Conservation (phyloP, 2,113 vertebrate genomes). For the Natator depressus region DNA sequence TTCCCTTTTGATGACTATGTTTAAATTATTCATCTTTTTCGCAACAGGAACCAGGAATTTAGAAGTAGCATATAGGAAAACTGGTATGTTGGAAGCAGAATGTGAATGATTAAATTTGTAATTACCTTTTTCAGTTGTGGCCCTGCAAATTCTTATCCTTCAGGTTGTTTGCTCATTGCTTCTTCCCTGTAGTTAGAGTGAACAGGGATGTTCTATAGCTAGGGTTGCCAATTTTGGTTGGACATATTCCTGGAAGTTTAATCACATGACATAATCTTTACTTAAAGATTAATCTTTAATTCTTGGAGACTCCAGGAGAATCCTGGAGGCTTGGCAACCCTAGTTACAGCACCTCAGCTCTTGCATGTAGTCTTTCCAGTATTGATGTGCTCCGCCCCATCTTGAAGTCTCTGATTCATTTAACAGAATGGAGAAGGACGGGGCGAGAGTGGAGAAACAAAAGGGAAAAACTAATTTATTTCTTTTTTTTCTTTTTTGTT, state of each 20-base stretch:
- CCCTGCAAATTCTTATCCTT: neutral
- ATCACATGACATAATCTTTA: neutral
- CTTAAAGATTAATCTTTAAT: neutral
- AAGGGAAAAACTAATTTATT: neutral
- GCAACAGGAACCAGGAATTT: neutral
- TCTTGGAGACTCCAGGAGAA: neutral
- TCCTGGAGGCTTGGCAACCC: neutral
- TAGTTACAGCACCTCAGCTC: neutral
- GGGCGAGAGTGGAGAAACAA: fast-evolving
- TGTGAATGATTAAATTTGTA: neutral
- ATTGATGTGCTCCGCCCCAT: neutral
- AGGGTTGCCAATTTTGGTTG: neutral
- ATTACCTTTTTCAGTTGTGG: neutral
- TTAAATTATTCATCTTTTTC: neutral
- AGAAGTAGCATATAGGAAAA: fast-evolving
- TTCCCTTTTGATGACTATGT: neutral
- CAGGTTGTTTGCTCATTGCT: neutral
- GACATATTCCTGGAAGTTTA: neutral
- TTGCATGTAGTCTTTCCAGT: neutral
- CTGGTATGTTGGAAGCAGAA: neutral
- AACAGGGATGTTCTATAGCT: neutral
- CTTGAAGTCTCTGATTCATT: neutral
- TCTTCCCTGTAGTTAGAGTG: neutral
- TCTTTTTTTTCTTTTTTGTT: neutral
- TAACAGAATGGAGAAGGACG: neutral